Base-by-base conservation (phyloP, 2,797 vertebrate species). In the Poeciliopsis turneri region DNA sequence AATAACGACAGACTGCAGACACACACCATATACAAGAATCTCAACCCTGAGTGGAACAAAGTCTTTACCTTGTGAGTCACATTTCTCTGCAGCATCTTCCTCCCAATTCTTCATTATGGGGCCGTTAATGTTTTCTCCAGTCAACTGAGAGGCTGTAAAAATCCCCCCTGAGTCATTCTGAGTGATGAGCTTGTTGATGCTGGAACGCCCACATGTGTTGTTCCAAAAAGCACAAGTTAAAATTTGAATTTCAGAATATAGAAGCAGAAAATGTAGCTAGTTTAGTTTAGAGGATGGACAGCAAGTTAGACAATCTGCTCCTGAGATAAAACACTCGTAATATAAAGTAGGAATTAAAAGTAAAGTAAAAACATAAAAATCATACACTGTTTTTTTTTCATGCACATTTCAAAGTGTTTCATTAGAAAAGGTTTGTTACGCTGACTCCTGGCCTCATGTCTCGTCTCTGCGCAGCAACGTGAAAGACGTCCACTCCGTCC, bases 1-100 rank as follows among this genome's bases (percentile, higher is more conserved):
- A 97, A 97, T 36, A 99, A 98, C 0, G 97, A 98, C 95, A 91
- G 97, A 33, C 96, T 99, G 75, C 97, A 97, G 92, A 98, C 97
- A 1, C 97, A 98, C 79, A 99, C 97, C 0, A 81, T 99, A 84
- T 99, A 99, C 88, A 99, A 99, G 95, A 99, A 91, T 87, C 97
- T 99, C 81, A 83, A 98, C 79, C 98, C 98, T 0, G 97, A 97
- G 88, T 99, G 98, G 98, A 98, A 98, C 87, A 96, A 97, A 96
- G 98, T 97, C 87, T 98, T 99, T 81, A 98, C 98, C 0, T 95
- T 99, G 98, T 99, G 84, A 97, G 98, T 97, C 39, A n/a, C 5
- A n/a, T 12, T 69, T 41, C 36, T 33, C 61, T 36, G 33, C 61
- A 39, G 36, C 20, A 39, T 66, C 61, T 39, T 66, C 18, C 61